phyloP scores from a whole-genome alignment of 2,797 vertebrate species.

The Sebastes wilsoni region DNA sequence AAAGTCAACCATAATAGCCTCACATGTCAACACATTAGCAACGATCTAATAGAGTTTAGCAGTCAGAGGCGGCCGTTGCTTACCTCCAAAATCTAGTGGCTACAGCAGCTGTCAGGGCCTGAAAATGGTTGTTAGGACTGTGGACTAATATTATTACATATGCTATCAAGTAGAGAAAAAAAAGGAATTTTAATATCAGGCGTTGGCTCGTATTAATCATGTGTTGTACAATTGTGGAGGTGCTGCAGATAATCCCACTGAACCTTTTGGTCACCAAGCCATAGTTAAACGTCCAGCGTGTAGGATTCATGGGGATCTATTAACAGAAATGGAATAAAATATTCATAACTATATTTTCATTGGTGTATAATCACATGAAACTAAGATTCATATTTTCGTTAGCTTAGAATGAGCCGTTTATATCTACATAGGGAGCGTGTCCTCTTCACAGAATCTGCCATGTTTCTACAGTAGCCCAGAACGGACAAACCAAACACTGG shows the following conservation, averaged over 20 bases:
- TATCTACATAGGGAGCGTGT: no score
- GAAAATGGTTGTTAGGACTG: neutral
- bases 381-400: no score
- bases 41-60: constrained; percentile 32
- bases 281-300: neutral
- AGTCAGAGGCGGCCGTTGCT: constrained; percentile 5
- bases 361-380: no score
- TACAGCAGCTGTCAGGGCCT: constrained; percentile 40
- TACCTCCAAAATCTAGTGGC: constrained; percentile 14
- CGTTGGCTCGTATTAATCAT: neutral
- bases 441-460: no score
- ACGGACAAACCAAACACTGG: no score
- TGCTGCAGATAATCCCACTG: neutral
- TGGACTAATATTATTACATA: neutral
- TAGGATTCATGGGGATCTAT: neutral
- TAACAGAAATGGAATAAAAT: neutral
- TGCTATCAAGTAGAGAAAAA: neutral
- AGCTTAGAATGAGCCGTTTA: no score
- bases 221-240: neutral
- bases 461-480: no score
- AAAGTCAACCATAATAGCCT: constrained; percentile 22
- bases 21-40: constrained; percentile 56
- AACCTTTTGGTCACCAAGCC: neutral
- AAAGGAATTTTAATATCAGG: neutral
- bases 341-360: no score